A percentile compares a stretch with the other conserved stretches of the same genome.
phyloP scores from a whole-genome alignment of 2,113 vertebrate genomes.

The Taurulus bubalis region DNA sequence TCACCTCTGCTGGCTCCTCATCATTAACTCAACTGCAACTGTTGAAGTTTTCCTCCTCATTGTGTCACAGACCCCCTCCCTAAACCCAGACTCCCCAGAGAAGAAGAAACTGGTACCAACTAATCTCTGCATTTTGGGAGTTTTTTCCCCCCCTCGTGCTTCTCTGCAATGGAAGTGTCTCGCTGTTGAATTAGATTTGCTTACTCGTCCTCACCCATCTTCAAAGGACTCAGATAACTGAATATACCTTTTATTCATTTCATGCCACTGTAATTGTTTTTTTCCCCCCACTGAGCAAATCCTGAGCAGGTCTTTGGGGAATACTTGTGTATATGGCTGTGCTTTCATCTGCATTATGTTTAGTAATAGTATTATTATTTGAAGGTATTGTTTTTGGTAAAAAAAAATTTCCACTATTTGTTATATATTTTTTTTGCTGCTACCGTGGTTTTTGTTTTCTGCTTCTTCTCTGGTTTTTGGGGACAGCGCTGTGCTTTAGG shows the following conservation, averaged over 20 bases:
- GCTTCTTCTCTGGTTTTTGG: slow-evolving; percentile 42
- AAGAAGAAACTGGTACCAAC: slow-evolving; percentile 41
- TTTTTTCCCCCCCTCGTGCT: slow-evolving; percentile 4
- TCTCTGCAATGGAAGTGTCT: slow-evolving; percentile 42
- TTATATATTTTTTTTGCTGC: slow-evolving; percentile 40
- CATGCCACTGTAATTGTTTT: slow-evolving; percentile 70
- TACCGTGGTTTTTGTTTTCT: slow-evolving; percentile 18
- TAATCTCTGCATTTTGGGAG: slow-evolving; percentile 68
- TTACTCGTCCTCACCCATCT: slow-evolving; percentile 69
- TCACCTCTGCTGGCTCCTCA: slow-evolving; percentile 57
- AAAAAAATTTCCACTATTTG: slow-evolving; percentile 7
- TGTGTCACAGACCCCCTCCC: slow-evolving; percentile 7
- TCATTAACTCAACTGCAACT: slow-evolving; percentile 57
- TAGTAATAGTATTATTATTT: slow-evolving; percentile 64
- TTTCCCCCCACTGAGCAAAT: slow-evolving; percentile 58
- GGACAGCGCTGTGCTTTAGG: slow-evolving; percentile 51
- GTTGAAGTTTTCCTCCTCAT: slow-evolving; percentile 36
- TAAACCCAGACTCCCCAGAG: slow-evolving; percentile 15
- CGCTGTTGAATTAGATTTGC: slow-evolving; percentile 72
- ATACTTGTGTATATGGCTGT: slow-evolving; percentile 36
- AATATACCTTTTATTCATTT: slow-evolving; percentile 77
- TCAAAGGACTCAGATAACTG: slow-evolving; percentile 75
- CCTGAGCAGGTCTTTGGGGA: slow-evolving; percentile 63
- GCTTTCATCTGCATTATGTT: slow-evolving; percentile 74
- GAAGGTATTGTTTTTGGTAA: slow-evolving; percentile 31